Base-by-base conservation (phyloP, 2,113 vertebrate genomes). In the Psittacula cyanocephala region DNA sequence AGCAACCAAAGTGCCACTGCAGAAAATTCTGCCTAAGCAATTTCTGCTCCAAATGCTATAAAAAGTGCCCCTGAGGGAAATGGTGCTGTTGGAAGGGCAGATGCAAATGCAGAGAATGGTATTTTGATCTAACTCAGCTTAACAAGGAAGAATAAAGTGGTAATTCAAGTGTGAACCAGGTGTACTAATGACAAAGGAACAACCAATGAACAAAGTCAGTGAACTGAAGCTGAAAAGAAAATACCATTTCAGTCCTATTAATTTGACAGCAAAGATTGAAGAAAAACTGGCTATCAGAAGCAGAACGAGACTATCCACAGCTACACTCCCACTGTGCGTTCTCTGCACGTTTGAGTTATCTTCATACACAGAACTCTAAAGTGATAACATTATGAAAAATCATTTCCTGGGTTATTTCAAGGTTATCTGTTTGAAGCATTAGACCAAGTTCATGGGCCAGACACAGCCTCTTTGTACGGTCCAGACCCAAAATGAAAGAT, bases 121-220 rank as follows among this genome's bases (percentile, higher is more conserved):
- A 35, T 72, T 91, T 82, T 92, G 70, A 92, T 72, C 47, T 57
- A 92, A 87, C 81, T 62, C 81, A 59, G 43, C 41, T 65, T 27
- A 92, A 71, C 53, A 43, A 69, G 87, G 84, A 69, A 74, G 70
- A 92, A 71, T 35, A 71, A 89, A 91, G 64, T 0, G 31, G 5
- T 27, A 68, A 88, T 27, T 65, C 63, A 39, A 85, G 89, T 72
- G 75, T 63, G 71, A 94, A 70, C 19, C 89, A 96, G 93, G 84
- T 90, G 37, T 39, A 7, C 13, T 37, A 50, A 13, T 7, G 43
- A 85, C 46, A 63, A 71, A 77, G 68, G 35, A 89, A 17, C 65
- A n/a, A 13, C 41, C 77, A 67, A 27, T 0, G 8, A 55, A 62
- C 39, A 3, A 76, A 82, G 41, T 7, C 89, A 77, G 13, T 5